Conservation (phyloP, 2,797 vertebrate species). For the Cercopithecus diana region DNA sequence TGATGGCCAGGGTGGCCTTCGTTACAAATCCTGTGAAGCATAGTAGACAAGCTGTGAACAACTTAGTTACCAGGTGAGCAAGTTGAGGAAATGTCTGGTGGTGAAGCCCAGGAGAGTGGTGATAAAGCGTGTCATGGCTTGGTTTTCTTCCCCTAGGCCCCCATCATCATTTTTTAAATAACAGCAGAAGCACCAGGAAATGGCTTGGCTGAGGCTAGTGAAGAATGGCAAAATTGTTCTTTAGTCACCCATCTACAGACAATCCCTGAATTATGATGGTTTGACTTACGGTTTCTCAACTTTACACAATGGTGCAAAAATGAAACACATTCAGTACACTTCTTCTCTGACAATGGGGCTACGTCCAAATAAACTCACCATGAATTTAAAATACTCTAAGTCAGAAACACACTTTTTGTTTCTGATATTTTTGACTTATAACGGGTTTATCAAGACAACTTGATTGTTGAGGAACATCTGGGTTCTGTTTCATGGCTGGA, state of each 20-base stretch:
- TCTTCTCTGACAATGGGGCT: no score
- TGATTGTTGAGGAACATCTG: no score
- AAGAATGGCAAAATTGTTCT: background rate
- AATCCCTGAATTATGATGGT: background rate
- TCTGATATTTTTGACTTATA: background rate
- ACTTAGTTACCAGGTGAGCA: conserved; percentile 37
- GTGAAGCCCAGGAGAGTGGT: conserved; percentile 6
- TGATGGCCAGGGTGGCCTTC: background rate
- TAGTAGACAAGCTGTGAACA: conserved; percentile 6
- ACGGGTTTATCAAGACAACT: background rate
- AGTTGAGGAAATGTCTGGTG: conserved; percentile 50
- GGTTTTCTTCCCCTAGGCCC: background rate
- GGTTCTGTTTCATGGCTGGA: background rate
- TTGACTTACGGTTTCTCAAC: background rate
- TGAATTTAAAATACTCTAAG: background rate
- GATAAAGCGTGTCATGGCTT: background rate
- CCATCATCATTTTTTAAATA: background rate
- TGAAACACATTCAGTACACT: background rate
- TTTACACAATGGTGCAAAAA: background rate
- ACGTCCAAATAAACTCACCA: background rate
- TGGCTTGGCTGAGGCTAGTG: background rate
- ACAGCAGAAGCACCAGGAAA: background rate
- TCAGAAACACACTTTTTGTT: background rate
- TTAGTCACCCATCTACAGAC: background rate
- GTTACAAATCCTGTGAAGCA: conserved; percentile 46